Conservation (phyloP, 92 coral and sea anemone species). For the Porites cylindrica region DNA sequence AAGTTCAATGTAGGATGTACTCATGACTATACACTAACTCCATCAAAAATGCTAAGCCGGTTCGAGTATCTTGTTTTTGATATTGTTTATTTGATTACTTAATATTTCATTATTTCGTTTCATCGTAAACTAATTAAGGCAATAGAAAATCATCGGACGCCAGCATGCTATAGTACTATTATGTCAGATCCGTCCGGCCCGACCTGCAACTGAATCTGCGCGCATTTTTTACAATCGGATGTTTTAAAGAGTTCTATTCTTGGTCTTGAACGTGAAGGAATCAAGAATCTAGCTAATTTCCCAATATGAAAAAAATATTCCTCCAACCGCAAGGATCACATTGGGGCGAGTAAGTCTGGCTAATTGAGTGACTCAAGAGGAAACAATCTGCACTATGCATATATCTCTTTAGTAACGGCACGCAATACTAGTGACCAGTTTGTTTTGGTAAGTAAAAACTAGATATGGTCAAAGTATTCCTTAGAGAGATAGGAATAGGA, state of each 20-base stretch:
- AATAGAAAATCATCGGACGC: too few species aligned
- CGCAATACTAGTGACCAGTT: conserved; percentile 11
- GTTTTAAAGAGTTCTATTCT: neutral
- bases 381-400: conserved; percentile 20
- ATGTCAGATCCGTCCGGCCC: neutral
- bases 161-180: neutral
- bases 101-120: too few species aligned
- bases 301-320: conserved; percentile 1
- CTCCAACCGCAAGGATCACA: conserved; percentile 30
- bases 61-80: too few species aligned
- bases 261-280: conserved; percentile 21
- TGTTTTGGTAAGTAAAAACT: neutral
- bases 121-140: too few species aligned
- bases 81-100: too few species aligned
- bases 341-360: neutral
- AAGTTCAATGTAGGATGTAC: too few species aligned
- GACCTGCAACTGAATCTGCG: too few species aligned
- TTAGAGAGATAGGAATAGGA: neutral
- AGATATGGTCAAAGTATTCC: neutral
- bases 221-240: neutral
- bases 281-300: neutral
- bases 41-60: too few species aligned
- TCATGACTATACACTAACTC: too few species aligned
- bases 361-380: neutral
- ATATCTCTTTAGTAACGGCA: conserved; percentile 31